Evolutionary conservation across 2,888 invertebrate genomes (phyloP), one percentile per base, ranked within the genome.

Genomic region (Leptinotarsa tumamoca): DNA sequence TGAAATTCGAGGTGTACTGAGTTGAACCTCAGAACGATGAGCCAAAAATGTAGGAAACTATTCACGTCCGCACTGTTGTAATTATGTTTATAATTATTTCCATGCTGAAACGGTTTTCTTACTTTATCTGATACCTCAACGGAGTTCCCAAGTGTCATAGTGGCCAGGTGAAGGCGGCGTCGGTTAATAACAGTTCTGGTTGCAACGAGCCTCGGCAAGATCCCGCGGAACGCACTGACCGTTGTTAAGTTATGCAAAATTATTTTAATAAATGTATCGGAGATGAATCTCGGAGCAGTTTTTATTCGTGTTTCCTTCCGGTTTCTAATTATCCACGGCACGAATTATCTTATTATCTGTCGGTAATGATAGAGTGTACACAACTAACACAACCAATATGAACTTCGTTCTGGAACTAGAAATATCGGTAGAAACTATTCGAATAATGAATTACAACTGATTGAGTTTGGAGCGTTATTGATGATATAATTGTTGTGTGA

Each of bases 251-350:
- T 84, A 89, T 89, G 89, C 85, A 84, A 89, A 89, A 85, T 83
- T 87, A 89, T 89, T 87, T 77, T 87, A 89, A 89, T 89, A 85
- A 87, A 89, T 89, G 89, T 89, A 89, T 89, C 89, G 80, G 83
- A 83, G 87, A 88, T 88, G 88, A 88, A 88, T 88, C 88, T 89
- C 87, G 86, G 87, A 85, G 84, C 87, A 84, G 87, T 88, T 88
- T 88, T 88, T 88, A 87, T 87, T 87, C 87, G 88, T 85, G 86
- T 88, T 88, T 88, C 89, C 88, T 88, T 88, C 88, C 88, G 88
- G 89, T 85, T 85, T 86, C 85, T 88, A 89, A 89, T 89, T 89
- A 87, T 86, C 83, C 84, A 86, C 84, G 85, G 85, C 86, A 86
- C 87, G 86, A 87, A 88, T 88, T 88, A 88, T 88, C 87, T 84